These are phyloP conservation scores for Drosophila prosaltans DNA, from an alignment of 1,140 invertebrate species.

Conservation along the genomic window DNA sequence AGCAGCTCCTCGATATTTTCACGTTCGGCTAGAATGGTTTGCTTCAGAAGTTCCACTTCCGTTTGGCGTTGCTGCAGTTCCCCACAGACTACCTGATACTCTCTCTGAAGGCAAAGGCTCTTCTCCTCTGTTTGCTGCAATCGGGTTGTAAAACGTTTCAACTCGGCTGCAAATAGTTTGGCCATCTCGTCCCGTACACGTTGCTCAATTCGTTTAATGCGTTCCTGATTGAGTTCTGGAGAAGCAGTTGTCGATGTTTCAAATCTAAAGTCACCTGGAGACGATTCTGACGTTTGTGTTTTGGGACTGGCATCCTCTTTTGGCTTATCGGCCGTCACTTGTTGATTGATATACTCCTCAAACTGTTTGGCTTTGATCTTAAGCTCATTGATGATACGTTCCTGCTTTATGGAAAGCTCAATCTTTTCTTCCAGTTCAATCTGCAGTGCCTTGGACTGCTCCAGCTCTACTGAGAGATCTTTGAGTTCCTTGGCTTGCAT, in stretches of 20 bases:
- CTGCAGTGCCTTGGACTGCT: slow-evolving; percentile 50
- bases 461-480: slow-evolving; percentile 48
- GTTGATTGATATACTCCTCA: slow-evolving; percentile 83
- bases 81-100: slow-evolving; percentile 83
- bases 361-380: slow-evolving; percentile 85
- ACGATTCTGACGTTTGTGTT: background rate
- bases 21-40: slow-evolving; percentile 85
- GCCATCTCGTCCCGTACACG: slow-evolving; percentile 85
- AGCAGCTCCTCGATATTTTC: slow-evolving; percentile 84
- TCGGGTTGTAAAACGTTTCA: slow-evolving; percentile 84
- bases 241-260: slow-evolving; percentile 3
- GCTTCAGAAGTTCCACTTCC: slow-evolving; percentile 85
- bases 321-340: slow-evolving; percentile 22
- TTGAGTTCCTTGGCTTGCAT: slow-evolving; percentile 60
- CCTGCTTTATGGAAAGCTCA: slow-evolving; percentile 82
- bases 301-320: slow-evolving; percentile 20
- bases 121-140: slow-evolving; percentile 84
- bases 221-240: slow-evolving; percentile 47
- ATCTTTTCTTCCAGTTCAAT: slow-evolving; percentile 53
- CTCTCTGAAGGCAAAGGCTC: slow-evolving; percentile 83
- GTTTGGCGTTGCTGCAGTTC: slow-evolving; percentile 77
- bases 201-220: slow-evolving; percentile 66
- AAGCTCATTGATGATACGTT: slow-evolving; percentile 84
- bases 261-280: background rate
- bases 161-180: slow-evolving; percentile 85